Evolutionary conservation across 1,140 invertebrate species (phyloP).

Genomic region (Dendrolimus kikuchii): DNA sequence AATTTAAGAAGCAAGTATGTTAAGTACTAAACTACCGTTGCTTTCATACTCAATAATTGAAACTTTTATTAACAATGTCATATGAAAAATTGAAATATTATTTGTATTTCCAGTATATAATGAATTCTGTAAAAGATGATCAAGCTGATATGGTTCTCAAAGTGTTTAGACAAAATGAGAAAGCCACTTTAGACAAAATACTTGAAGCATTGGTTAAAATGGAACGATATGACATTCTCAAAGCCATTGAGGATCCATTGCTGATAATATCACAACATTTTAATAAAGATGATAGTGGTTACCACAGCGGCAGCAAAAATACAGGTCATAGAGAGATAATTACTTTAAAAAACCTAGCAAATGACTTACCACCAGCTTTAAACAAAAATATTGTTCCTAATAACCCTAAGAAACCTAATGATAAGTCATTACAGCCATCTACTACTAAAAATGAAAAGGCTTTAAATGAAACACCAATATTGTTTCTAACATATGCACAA

Average conservation of each 20-base stretch:
- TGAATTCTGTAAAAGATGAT: constrained; percentile 55
- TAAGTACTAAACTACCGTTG: not conserved
- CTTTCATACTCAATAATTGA: not conserved
- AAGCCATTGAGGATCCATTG: constrained; percentile 53
- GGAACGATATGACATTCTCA: constrained; percentile 63
- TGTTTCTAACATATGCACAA: constrained; percentile 63
- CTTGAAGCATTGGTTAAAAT: constrained; percentile 55
- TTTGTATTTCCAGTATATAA: constrained; percentile 56
- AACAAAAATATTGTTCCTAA: constrained; percentile 42
- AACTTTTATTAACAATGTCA: not conserved
- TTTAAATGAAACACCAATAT: constrained; percentile 40
- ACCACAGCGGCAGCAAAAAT: constrained; percentile 49
- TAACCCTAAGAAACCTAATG: constrained; percentile 36
- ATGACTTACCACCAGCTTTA: constrained; percentile 58
- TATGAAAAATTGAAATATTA: not conserved
- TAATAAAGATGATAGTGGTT: constrained; percentile 61
- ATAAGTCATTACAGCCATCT: constrained; percentile 30
- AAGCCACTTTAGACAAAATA: constrained; percentile 64
- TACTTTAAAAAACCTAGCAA: constrained; percentile 46
- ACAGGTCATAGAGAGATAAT: constrained; percentile 40
- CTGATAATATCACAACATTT: constrained; percentile 45
- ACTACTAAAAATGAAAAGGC: constrained; percentile 23
- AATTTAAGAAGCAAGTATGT: too few species aligned
- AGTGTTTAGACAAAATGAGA: constrained; percentile 61
- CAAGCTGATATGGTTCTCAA: constrained; percentile 58